Conservation (phyloP, 2,797 vertebrate species). For the Myioborus miniatus region DNA sequence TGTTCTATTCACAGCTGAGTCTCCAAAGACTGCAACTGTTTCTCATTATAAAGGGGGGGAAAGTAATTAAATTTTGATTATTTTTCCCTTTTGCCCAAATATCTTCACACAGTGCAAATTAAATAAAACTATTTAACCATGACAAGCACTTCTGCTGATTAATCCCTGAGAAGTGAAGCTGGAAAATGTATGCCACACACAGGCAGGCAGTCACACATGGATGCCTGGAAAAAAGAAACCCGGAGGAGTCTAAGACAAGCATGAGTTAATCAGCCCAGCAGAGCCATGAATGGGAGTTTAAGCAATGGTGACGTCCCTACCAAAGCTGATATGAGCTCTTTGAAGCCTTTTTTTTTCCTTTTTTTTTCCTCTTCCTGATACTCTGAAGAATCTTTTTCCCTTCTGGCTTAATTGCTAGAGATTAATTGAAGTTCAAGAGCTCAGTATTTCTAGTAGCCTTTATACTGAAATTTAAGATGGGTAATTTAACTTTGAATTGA, state of each 20-base stretch:
- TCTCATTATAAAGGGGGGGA: not conserved
- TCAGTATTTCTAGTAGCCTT: conserved; percentile 55
- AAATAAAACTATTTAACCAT: conserved; percentile 62
- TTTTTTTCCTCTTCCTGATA: not conserved
- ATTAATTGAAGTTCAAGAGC: conserved; percentile 65
- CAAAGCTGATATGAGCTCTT: not conserved
- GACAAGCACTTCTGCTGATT: conserved; percentile 34
- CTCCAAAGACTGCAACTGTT: conserved; percentile 42
- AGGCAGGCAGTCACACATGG: not conserved
- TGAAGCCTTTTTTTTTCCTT: not conserved
- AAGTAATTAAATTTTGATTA: conserved; percentile 68
- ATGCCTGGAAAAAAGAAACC: conserved; percentile 25
- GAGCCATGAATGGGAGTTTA: not conserved
- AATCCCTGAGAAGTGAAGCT: conserved; percentile 45
- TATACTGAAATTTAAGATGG: conserved; percentile 58
- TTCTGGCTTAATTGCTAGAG: conserved; percentile 55
- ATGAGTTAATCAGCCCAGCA: conserved; percentile 22
- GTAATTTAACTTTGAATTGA: conserved; percentile 61
- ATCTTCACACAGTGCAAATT: conserved; percentile 49
- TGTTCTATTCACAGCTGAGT: conserved; percentile 26
- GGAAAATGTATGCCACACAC: not conserved
- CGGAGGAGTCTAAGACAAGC: not conserved
- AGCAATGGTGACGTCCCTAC: rapidly evolving
- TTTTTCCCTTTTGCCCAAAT: conserved; percentile 65
- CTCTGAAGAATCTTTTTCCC: conserved; percentile 25